These are phyloP conservation scores for Crocuta crocuta DNA, from an alignment of 2,113 vertebrate species.

Conservation along the genomic window DNA sequence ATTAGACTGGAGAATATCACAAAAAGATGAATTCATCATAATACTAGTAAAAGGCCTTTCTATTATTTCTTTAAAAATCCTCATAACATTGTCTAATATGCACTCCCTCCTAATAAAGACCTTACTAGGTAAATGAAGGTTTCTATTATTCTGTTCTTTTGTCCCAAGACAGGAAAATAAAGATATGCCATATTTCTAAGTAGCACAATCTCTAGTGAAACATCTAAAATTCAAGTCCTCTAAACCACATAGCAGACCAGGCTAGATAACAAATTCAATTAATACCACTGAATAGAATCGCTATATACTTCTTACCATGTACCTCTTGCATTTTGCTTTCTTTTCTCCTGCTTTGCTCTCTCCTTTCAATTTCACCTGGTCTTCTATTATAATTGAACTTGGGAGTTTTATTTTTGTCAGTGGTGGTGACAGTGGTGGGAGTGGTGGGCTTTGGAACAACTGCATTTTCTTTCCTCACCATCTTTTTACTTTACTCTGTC, in stretches of 20 bases:
- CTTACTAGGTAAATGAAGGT: not conserved
- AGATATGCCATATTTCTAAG: not conserved
- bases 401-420: not conserved
- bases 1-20: not conserved
- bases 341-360: not conserved
- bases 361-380: not conserved
- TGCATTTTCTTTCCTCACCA: not conserved
- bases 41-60: not conserved
- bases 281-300: not conserved
- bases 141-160: not conserved
- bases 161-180: conserved; percentile 10
- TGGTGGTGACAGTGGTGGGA: not conserved
- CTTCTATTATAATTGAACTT: not conserved
- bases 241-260: not conserved
- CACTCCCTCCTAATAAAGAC: not conserved
- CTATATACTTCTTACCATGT: not conserved
- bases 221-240: not conserved
- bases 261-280: not conserved
- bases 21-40: not conserved
- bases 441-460: not conserved
- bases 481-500: not conserved
- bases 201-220: not conserved
- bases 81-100: not conserved
- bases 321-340: not conserved
- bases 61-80: not conserved